Base-by-base conservation (phyloP, 2,113 vertebrate genomes). In the Butorides virescens region DNA sequence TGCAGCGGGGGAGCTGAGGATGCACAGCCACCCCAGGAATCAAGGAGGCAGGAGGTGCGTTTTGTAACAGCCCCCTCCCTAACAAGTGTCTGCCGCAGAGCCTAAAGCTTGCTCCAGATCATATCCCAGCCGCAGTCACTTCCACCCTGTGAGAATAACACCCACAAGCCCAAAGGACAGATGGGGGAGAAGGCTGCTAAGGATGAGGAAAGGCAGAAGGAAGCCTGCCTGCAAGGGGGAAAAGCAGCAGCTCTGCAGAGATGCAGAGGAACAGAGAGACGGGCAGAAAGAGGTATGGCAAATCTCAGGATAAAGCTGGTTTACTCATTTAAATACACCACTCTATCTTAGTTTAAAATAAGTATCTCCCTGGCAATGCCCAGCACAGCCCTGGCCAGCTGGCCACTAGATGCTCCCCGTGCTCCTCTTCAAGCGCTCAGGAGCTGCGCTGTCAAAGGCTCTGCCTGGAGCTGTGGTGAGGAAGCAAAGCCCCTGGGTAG, bases 341-440 rank as follows among this genome's bases (percentile, higher is more conserved):
- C 25, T 80, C 22, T 65, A 2, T 32, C 68, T 44, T 29, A 85
- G 67, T 67, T 59, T 77, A 26, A 80, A 68, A 36, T 34, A 50
- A 89, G 3, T 29, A 85, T 71, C 66, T 82, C 59, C 82, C 70
- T 82, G 74, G 89, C 83, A 86, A 70, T 76, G 67, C 83, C 52
- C 42, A 30, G 71, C 5, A 25, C 15, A 71, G 65, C 49, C 29
- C 46, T n/a, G 73, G 82, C 90, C 87, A 89, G 82, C 76, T 90
- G 95, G 84, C 97, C 97, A 90, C 97, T 97, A 96, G 97, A 90
- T 97, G 97, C n/a, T 97, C 95, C 97, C 87, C 93, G 59, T 88
- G 84, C 59, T 86, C 94, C 92, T 91, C 74, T 46, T 59, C 61
- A 58, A 79, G 90, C 36, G 59, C 47, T 39, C 68, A 9, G 30